Evolutionary conservation across 1,140 invertebrate species (phyloP).

Genomic region (Stegodyphus mimosarum): DNA sequence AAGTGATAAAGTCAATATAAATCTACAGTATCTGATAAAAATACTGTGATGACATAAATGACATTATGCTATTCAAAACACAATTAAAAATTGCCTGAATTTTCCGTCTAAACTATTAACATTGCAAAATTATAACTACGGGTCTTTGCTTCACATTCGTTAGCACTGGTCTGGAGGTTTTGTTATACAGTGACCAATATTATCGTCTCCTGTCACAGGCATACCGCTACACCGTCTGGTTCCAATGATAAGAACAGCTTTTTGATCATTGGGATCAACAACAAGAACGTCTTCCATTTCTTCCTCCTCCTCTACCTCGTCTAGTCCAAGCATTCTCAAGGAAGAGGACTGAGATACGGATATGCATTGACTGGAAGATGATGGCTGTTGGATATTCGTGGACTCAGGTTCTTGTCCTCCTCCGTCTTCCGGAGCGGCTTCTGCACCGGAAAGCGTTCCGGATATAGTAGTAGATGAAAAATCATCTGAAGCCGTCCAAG

Average conservation of each 20-base stretch:
- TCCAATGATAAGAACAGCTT: constrained; percentile 47
- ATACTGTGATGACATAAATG: too few relatives aligned
- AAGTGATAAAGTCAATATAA: too few relatives aligned
- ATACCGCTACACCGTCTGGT: constrained; percentile 38
- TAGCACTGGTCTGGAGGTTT: constrained; percentile 50
- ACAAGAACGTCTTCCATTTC: constrained; percentile 48
- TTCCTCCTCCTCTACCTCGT: constrained; percentile 17
- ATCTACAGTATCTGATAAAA: too few relatives aligned
- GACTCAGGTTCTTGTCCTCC: not conserved
- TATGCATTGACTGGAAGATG: constrained; percentile 25
- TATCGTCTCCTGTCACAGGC: constrained; percentile 46
- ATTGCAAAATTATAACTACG: constrained; percentile 17
- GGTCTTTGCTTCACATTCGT: constrained; percentile 48
- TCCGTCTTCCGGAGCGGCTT: not conserved
- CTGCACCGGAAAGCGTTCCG: constrained; percentile 46
- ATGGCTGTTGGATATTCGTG: not conserved
- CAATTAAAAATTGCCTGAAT: too few relatives aligned
- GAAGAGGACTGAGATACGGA: constrained; percentile 50
- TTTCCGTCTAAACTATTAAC: not conserved
- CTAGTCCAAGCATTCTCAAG: constrained; percentile 20
- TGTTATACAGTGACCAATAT: constrained; percentile 52
- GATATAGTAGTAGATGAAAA: constrained; percentile 53
- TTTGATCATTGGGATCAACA: constrained; percentile 55
- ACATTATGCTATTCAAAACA: too few relatives aligned
- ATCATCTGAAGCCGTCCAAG: constrained; percentile 55